These are phyloP conservation scores for Platorchestia sp. DNA, from an alignment of 1,140 invertebrate species.

Conservation along the genomic window DNA sequence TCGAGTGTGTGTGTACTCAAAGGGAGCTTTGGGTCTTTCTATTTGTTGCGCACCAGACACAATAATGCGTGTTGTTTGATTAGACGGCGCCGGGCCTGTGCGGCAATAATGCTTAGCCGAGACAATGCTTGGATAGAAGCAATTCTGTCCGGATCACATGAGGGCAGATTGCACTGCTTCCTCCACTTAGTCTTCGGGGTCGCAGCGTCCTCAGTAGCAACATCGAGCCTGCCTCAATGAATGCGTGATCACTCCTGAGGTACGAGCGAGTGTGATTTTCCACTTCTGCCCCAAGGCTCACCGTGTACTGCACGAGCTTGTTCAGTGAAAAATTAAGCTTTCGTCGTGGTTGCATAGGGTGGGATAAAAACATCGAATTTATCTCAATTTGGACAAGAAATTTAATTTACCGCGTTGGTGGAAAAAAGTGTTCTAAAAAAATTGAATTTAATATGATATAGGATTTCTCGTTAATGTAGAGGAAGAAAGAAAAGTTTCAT, in stretches of 20 bases:
- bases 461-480: too few species aligned
- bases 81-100: background rate
- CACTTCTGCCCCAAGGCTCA: background rate
- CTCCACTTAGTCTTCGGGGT: background rate
- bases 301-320: background rate
- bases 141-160: background rate
- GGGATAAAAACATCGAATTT: too few species aligned
- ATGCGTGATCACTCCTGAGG: background rate
- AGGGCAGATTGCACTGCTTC: background rate
- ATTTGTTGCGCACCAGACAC: background rate
- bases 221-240: background rate
- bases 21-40: constrained; percentile 16
- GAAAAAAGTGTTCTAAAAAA: too few species aligned
- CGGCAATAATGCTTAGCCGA: background rate
- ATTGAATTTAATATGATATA: too few species aligned
- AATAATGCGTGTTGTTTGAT: constrained; percentile 43
- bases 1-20: background rate
- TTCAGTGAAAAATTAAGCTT: background rate
- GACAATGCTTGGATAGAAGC: background rate
- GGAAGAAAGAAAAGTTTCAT: background rate
- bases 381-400: too few species aligned
- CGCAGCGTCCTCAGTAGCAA: background rate
- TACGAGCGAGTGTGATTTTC: background rate
- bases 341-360: background rate
- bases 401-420: too few species aligned